A percentile compares a stretch with the other conserved stretches of the same genome.
These are phyloP conservation scores for Gopherus evgoodei DNA, from an alignment of 2,113 vertebrate species.

Conservation along the genomic window DNA sequence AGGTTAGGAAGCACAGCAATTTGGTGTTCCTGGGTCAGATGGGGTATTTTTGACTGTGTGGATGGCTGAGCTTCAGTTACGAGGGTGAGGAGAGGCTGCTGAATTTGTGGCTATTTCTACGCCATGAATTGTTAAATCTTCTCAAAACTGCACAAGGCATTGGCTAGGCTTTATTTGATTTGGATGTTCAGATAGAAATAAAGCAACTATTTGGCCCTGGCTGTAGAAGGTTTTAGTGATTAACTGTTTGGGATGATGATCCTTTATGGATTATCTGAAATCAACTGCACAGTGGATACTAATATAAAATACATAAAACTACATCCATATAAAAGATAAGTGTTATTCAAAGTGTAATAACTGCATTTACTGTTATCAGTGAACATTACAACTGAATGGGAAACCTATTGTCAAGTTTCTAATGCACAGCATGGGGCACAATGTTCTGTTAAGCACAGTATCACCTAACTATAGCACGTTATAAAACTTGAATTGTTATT, in stretches of 20 bases:
- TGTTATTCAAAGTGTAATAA: neutral
- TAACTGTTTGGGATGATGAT: neutral
- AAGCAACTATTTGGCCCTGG: neutral
- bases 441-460: neutral
- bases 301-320: neutral
- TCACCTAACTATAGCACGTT: neutral
- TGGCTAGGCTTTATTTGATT: neutral
- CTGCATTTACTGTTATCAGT: neutral
- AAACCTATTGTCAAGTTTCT: neutral
- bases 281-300: neutral
- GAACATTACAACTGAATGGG: neutral
- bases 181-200: neutral
- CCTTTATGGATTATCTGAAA: neutral
- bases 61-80: neutral
- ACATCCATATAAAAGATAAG: neutral
- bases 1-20: neutral
- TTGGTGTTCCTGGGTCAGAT: rapidly evolving
- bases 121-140: neutral
- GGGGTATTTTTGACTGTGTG: rapidly evolving
- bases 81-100: neutral
- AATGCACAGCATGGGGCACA: neutral
- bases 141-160: neutral
- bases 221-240: neutral
- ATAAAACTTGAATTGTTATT: neutral
- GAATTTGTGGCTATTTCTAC: neutral